Conservation (phyloP, 92 coral and sea anemone species). For the Meandrina meandrites region DNA sequence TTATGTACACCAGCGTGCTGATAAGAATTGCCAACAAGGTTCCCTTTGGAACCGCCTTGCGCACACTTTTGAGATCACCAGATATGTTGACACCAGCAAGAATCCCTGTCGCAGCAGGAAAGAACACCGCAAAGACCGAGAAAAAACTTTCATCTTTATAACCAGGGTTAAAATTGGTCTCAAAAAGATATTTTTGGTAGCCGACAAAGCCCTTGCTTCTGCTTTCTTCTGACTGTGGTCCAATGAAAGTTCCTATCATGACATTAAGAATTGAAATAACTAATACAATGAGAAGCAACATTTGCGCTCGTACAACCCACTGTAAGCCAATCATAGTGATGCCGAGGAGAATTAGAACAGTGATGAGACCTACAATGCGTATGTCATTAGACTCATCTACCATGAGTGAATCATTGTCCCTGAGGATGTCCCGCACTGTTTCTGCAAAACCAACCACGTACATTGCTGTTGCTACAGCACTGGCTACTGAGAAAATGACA, state of each 20-base stretch:
- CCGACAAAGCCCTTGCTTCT: conserved; percentile 81
- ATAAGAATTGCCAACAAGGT: conserved; percentile 86
- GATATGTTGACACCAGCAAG: conserved; percentile 97
- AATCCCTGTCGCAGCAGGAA: conserved; percentile 98
- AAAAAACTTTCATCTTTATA: conserved; percentile 83
- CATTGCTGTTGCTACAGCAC: conserved; percentile 97
- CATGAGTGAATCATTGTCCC: conserved; percentile 70
- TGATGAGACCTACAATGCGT: conserved; percentile 90
- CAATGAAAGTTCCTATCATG: conserved; percentile 83
- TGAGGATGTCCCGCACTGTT: conserved; percentile 86
- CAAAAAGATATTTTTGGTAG: conserved; percentile 62
- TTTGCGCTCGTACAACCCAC: conserved; percentile 97
- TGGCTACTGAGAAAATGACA: conserved; percentile 90
- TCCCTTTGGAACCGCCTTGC: conserved; percentile 95
- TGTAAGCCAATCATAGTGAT: conserved; percentile 85
- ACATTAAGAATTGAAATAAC: conserved; percentile 84
- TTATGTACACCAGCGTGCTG: conserved; percentile 82
- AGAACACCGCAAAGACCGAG: conserved; percentile 95
- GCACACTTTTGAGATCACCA: conserved; percentile 87
- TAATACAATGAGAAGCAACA: conserved; percentile 75
- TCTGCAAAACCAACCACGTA: conserved; percentile 98
- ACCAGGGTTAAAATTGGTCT: conserved; percentile 73
- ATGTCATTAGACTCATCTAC: conserved; percentile 91
- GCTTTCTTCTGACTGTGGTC: conserved; percentile 79
- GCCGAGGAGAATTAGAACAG: conserved; percentile 81